Conservation (phyloP, 2,888 invertebrate genomes). For the Trissolcus brochymenae region DNA sequence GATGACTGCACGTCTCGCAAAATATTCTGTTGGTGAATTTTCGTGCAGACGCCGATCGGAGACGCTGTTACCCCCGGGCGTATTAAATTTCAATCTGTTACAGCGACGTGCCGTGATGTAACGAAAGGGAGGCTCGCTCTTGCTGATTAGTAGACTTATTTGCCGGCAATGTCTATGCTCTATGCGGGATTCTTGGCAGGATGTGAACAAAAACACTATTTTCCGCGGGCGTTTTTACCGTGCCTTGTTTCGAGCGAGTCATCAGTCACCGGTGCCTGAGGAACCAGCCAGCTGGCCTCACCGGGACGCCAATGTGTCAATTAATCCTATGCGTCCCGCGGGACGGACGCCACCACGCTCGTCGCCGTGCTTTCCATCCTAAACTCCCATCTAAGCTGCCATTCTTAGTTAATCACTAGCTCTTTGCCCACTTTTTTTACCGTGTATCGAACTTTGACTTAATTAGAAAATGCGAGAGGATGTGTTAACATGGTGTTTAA, state of each 20-base stretch:
- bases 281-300: conserved; percentile 56
- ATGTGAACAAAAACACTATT: conserved; percentile 63
- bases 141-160: conserved; percentile 70
- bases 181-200: conserved; percentile 67
- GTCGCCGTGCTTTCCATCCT: conserved; percentile 47
- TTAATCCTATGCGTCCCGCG: conserved; percentile 72
- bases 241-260: conserved; percentile 72
- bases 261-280: conserved; percentile 72
- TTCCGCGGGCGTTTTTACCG: conserved; percentile 70
- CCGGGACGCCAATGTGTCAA: conserved; percentile 75
- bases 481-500: conserved; percentile 22
- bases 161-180: conserved; percentile 62
- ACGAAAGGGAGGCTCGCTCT: conserved; percentile 42
- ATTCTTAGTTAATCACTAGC: conserved; percentile 38
- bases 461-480: conserved; percentile 20
- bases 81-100: conserved; percentile 76
- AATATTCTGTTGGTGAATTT: conserved; percentile 40
- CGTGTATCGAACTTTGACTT: conserved; percentile 36
- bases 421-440: conserved; percentile 24
- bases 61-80: conserved; percentile 61
- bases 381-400: conserved; percentile 44
- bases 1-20: conserved; percentile 30
- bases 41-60: conserved; percentile 34
- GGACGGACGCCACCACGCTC: conserved; percentile 59
- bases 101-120: conserved; percentile 64